These are phyloP conservation scores for Cardiocondyla obscurior DNA, from an alignment of 1,140 invertebrate genomes.

Conservation along the genomic window DNA sequence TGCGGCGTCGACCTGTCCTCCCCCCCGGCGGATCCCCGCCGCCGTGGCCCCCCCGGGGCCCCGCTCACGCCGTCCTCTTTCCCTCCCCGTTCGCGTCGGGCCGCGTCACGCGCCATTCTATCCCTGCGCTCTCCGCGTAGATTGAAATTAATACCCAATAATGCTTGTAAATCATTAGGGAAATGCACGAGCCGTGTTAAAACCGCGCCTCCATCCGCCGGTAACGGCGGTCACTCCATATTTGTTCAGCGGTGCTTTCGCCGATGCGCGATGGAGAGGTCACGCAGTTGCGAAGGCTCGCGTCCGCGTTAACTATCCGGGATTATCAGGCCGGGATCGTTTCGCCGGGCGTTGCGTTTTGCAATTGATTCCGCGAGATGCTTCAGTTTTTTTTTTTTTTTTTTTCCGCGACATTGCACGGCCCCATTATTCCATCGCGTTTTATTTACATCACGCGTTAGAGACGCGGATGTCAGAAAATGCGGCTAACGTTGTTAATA, in stretches of 20 bases:
- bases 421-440: not conserved
- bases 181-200: constrained; percentile 78
- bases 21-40: constrained; percentile 39
- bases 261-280: constrained; percentile 61
- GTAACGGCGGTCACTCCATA: constrained; percentile 69
- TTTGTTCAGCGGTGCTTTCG: constrained; percentile 74
- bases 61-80: constrained; percentile 35
- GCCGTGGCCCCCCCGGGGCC: constrained; percentile 9
- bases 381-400: not conserved
- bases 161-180: constrained; percentile 83
- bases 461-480: not conserved
- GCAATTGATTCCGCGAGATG: constrained; percentile 13
- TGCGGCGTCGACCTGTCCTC: constrained; percentile 79
- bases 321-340: constrained; percentile 48
- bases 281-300: constrained; percentile 47
- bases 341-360: constrained; percentile 9
- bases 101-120: constrained; percentile 73
- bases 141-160: constrained; percentile 84
- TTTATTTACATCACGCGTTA: constrained; percentile 21
- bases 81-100: constrained; percentile 62
- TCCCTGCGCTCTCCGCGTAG: constrained; percentile 74
- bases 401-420: not conserved
- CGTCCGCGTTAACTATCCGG: constrained; percentile 59
- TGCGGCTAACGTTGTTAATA: constrained; percentile 18
- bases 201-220: constrained; percentile 72